These are phyloP conservation scores for Anguilla rostrata DNA, from an alignment of 2,113 vertebrate genomes.

Conservation along the genomic window DNA sequence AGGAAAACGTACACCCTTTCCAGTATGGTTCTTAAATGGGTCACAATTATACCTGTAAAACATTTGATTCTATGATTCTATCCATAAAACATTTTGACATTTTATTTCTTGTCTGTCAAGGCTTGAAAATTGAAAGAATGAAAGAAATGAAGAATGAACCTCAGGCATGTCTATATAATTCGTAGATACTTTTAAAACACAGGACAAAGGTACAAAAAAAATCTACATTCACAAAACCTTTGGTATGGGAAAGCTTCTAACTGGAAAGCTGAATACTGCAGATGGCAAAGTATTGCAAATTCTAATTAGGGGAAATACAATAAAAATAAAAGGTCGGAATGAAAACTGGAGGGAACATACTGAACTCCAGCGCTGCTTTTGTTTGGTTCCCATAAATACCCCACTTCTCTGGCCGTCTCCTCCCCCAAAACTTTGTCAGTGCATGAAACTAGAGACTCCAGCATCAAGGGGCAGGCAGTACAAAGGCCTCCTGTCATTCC, in stretches of 20 bases:
- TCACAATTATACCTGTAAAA: too few relatives aligned
- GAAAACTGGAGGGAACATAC: conserved; percentile 58
- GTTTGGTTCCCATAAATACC: conserved; percentile 27
- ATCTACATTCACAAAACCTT: not conserved
- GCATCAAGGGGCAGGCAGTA: conserved; percentile 35
- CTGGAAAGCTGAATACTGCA: not conserved
- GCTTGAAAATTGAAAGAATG: too few relatives aligned
- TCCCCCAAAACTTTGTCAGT: conserved; percentile 36
- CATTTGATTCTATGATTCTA: too few relatives aligned
- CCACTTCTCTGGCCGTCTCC: conserved; percentile 28
- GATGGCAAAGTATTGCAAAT: conserved; percentile 22
- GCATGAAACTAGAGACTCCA: conserved; percentile 46
- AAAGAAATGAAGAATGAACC: too few relatives aligned
- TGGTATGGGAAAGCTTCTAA: conserved; percentile 5
- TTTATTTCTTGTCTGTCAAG: too few relatives aligned
- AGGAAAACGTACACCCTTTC: too few relatives aligned
- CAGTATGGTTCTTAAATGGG: too few relatives aligned
- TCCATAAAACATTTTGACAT: too few relatives aligned
- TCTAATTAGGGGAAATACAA: conserved; percentile 56
- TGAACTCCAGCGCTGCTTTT: conserved; percentile 52
- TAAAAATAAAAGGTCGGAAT: conserved; percentile 54
- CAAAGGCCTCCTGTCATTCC: conserved; percentile 53
- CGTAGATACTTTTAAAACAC: not conserved
- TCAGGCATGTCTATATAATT: too few relatives aligned
- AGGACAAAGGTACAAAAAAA: not conserved